phyloP scores from a whole-genome alignment of 2,888 invertebrate genomes.

The Lottia gigantea region DNA sequence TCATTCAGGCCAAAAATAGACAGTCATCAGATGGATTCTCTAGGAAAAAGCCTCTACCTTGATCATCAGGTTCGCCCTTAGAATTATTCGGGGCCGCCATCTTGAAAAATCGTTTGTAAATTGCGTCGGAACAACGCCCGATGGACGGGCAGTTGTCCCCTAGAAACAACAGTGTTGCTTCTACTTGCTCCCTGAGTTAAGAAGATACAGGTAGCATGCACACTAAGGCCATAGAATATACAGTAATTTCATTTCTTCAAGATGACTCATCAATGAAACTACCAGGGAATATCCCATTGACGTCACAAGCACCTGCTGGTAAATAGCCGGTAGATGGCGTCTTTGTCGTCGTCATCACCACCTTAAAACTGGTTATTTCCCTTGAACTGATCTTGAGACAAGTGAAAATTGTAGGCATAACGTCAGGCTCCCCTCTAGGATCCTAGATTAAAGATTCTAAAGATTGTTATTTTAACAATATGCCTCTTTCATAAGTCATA shows the following conservation, averaged over 20 bases:
- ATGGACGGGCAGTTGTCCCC: slow-evolving; percentile 30
- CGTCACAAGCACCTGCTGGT: slow-evolving; percentile 35
- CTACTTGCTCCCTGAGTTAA: slow-evolving; percentile 31
- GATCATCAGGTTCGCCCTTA: slow-evolving; percentile 26
- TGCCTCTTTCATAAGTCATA: no score
- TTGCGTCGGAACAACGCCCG: slow-evolving; percentile 31
- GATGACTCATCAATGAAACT: slow-evolving; percentile 64
- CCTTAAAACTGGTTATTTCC: no score
- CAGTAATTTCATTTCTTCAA: slow-evolving; percentile 59
- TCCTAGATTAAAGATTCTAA: no score
- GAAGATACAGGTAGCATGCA: slow-evolving; percentile 35
- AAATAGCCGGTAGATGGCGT: background rate
- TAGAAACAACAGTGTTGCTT: slow-evolving; percentile 24
- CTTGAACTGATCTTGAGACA: no score
- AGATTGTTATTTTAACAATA: no score
- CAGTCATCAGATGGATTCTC: slow-evolving; percentile 30
- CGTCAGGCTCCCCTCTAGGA: no score
- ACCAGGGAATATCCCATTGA: slow-evolving; percentile 65
- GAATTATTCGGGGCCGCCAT: slow-evolving; percentile 59
- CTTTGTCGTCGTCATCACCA: background rate
- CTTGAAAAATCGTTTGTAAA: slow-evolving; percentile 51
- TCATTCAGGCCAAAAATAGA: slow-evolving; percentile 53
- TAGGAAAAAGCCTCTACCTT: slow-evolving; percentile 47
- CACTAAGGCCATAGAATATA: slow-evolving; percentile 36
- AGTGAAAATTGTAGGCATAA: no score